Conservation (phyloP, 2,113 vertebrate species). For the Misgurnus mizolepis region DNA sequence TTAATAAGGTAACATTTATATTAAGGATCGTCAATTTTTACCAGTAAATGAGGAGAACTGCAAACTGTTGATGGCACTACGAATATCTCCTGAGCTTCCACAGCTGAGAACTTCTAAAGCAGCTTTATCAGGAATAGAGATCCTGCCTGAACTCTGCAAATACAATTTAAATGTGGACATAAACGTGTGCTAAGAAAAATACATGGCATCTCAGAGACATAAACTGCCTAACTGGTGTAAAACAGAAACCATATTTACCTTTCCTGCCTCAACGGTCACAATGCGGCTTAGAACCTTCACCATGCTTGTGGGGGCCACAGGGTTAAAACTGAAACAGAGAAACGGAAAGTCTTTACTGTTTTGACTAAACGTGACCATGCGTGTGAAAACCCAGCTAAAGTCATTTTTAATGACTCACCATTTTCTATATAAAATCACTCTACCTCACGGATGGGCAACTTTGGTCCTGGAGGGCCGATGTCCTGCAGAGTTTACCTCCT, state of each 20-base stretch:
- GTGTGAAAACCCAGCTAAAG: too few species aligned
- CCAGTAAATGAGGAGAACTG: conserved; percentile 88
- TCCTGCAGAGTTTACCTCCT: too few species aligned
- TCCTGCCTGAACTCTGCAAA: conserved; percentile 78
- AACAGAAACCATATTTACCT: conserved; percentile 71
- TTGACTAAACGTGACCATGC: neutral
- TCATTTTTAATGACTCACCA: too few species aligned
- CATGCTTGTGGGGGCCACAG: conserved; percentile 90
- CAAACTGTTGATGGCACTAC: conserved; percentile 93
- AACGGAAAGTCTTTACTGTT: neutral
- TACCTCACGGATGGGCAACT: too few species aligned
- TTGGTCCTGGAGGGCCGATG: too few species aligned
- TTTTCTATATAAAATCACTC: too few species aligned
- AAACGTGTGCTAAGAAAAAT: neutral
- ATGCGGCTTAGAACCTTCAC: conserved; percentile 89
- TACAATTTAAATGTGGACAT: conserved; percentile 8
- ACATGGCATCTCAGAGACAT: neutral
- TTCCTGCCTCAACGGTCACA: conserved; percentile 76
- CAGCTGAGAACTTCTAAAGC: conserved; percentile 83
- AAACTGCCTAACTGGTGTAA: conserved; percentile 10
- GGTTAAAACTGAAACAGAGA: conserved; percentile 86
- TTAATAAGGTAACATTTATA: too few species aligned
- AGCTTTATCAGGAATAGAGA: conserved; percentile 70
- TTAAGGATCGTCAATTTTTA: conserved; percentile 52
- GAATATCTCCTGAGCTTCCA: conserved; percentile 91